Conservation (phyloP, 1,140 invertebrate species). For the Hirudo medicinalis region DNA sequence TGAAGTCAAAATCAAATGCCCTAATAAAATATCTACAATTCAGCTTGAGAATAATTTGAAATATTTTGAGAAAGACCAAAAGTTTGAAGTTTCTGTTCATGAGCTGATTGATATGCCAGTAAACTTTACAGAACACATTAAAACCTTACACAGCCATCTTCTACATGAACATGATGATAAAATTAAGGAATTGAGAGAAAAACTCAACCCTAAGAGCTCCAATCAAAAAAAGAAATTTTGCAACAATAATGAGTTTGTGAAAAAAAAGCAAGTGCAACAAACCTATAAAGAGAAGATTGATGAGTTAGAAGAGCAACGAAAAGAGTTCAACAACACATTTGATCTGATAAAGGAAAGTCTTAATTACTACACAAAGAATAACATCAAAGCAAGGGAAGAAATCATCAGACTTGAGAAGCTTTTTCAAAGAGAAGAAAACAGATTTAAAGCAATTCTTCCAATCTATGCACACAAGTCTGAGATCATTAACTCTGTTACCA, state of each 20-base stretch:
- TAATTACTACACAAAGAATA: constrained; percentile 13
- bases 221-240: neutral
- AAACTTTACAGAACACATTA: too few species aligned
- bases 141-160: neutral
- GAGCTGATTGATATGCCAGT: neutral
- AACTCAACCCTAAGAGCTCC: neutral
- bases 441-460: constrained; percentile 29
- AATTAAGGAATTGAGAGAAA: neutral
- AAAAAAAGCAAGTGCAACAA: neutral
- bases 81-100: neutral
- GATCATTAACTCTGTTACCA: constrained; percentile 27
- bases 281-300: constrained; percentile 26
- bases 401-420: constrained; percentile 23
- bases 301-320: constrained; percentile 28
- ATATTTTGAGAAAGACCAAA: neutral
- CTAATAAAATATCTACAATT: neutral
- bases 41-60: neutral
- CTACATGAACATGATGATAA: neutral
- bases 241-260: neutral
- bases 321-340: constrained; percentile 26
- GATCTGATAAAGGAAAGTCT: constrained; percentile 21
- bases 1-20: neutral
- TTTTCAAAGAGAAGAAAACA: constrained; percentile 29
- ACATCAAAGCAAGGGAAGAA: constrained; percentile 21
- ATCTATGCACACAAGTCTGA: constrained; percentile 33